A percentile compares a stretch with the other conserved stretches of the same genome.
Conservation (phyloP, 2,113 vertebrate species). For the Equus quagga region DNA sequence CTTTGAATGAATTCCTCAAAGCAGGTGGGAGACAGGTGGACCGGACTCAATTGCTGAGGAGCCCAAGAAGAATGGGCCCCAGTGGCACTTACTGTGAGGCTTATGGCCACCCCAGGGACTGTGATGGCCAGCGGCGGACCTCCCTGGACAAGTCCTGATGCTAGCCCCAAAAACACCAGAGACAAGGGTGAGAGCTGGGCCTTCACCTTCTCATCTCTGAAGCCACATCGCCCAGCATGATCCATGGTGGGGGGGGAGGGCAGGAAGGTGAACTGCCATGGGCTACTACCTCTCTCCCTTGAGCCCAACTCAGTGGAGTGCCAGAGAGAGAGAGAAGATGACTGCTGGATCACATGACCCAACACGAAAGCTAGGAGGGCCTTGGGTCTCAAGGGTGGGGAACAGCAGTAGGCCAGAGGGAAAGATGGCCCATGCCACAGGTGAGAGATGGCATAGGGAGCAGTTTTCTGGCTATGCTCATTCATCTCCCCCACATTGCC, state of each 20-base stretch:
- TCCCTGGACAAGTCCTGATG: not conserved
- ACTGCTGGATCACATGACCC: not conserved
- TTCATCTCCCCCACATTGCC: not conserved
- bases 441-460: accelerated
- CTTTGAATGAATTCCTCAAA: not conserved
- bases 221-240: accelerated
- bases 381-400: not conserved
- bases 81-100: not conserved
- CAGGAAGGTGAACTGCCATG: not conserved
- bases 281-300: not conserved
- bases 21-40: not conserved
- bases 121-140: not conserved
- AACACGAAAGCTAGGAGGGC: too few species aligned
- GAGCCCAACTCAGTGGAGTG: not conserved
- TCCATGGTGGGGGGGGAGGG: not conserved
- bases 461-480: not conserved
- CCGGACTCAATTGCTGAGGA: not conserved
- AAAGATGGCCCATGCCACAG: not conserved
- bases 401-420: not conserved
- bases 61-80: not conserved
- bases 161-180: not conserved
- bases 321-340: not conserved
- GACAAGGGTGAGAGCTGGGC: not conserved
- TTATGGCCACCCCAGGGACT: not conserved
- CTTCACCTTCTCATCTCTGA: not conserved